Base-by-base conservation (phyloP, 2,888 invertebrate species). In the Calliscelio sp. region DNA sequence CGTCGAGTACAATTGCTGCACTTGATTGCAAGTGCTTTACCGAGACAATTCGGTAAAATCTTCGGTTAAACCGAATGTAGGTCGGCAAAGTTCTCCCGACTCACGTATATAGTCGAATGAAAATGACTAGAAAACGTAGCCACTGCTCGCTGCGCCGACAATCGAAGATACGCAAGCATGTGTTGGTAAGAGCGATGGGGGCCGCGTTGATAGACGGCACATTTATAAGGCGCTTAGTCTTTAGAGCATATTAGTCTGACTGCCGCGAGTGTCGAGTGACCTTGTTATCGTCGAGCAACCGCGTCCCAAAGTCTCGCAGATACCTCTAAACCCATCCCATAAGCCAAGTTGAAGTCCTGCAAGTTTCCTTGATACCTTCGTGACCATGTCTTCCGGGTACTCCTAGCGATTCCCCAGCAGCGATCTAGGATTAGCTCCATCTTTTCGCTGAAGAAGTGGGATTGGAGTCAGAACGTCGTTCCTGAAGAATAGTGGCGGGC, bases 201-300 rank as follows among this genome's bases (percentile, higher is more conserved):
- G 79, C 46, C 75, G 77, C 80, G 55, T 80, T 86, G 90, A 90
- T 90, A 89, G 87, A 86, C 84, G 71, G 70, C 81, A 85, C 81
- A 87, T 90, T 90, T 90, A 90, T 89, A 89, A 90, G 81, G 74
- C 81, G 81, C 81, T 59, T 83, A 73, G 83, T 51, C 74, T 79
- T 79, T 59, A 71, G 83, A 61, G 79, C 75, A 84, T 81, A 81
- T 87, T 85, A 90, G 90, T 90, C 81, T 63, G 75, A 85, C 74
- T 74, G 73, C 51, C 77, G 77, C 53, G 57, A 75, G 66, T 61
- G 82, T 20, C 71, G 73, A 32, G 35, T 22, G 51, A 32, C 22
- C 16, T 73, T 59, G 38, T 70, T 22, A 65, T 66, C 46, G 28
- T 24, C 8, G 20, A 1, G 20, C 49, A 49, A 22, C 22, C 22